Percentiles rank a stretch among this genome's conserved stretches.
These are phyloP conservation scores for Tribolium freemani DNA, from an alignment of 2,888 invertebrate species.

Conservation along the genomic window DNA sequence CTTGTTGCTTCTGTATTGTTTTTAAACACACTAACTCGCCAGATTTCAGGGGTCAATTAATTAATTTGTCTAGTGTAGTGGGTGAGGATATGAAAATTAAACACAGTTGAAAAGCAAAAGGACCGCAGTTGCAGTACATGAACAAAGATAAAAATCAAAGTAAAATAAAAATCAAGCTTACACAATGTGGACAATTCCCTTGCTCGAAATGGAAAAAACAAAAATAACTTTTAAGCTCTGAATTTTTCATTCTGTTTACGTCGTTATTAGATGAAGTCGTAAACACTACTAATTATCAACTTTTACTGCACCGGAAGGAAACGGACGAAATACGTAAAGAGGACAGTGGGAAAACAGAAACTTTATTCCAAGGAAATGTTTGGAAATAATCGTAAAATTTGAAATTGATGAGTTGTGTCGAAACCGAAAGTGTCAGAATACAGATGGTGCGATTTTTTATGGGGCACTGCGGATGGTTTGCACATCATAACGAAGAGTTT, in stretches of 20 bases:
- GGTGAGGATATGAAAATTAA: constrained; percentile 39
- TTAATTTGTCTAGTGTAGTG: constrained; percentile 18
- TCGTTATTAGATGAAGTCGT: constrained; percentile 25
- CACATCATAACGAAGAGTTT: constrained; percentile 18
- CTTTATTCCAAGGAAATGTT: constrained; percentile 1
- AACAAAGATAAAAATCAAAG: background rate
- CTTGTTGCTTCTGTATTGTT: background rate
- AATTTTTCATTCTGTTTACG: constrained; percentile 7
- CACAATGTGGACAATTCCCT: background rate
- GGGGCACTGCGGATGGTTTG: background rate
- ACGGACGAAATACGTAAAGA: constrained; percentile 21
- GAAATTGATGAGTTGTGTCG: background rate
- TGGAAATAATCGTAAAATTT: background rate
- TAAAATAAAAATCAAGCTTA: background rate
- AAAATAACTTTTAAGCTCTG: background rate
- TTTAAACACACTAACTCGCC: constrained; percentile 16
- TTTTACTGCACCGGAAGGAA: constrained; percentile 27
- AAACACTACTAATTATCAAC: constrained; percentile 26
- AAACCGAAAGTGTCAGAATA: background rate
- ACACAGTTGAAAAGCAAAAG: background rate
- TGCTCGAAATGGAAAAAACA: constrained; percentile 4
- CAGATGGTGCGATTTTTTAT: constrained; percentile 20
- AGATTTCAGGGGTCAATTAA: constrained; percentile 36
- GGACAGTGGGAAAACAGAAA: constrained; percentile 25
- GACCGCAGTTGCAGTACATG: background rate